phyloP scores from a whole-genome alignment of 2,888 invertebrate species.

The Tetragonisca angustula region DNA sequence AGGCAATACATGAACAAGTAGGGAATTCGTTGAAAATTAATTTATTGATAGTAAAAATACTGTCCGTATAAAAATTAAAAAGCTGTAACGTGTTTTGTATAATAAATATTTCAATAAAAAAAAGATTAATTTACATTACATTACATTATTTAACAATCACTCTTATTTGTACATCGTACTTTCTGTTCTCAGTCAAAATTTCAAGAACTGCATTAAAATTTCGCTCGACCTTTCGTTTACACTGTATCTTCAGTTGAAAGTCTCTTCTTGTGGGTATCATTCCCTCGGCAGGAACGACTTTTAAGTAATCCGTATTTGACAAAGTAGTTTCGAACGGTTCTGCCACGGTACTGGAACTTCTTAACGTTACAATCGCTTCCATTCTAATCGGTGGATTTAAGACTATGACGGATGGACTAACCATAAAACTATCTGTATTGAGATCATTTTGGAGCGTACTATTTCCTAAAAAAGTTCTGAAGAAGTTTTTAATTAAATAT shows the following conservation, averaged over 20 bases:
- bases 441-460: conserved; percentile 13
- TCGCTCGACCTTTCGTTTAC: conserved; percentile 69
- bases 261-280: conserved; percentile 75
- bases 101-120: conserved; percentile 54
- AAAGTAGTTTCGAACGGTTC: conserved; percentile 75
- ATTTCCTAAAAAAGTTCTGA: conserved; percentile 44
- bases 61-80: conserved; percentile 38
- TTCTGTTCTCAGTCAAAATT: conserved; percentile 75
- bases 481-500: background rate
- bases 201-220: conserved; percentile 70
- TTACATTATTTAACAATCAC: conserved; percentile 42
- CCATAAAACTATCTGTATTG: conserved; percentile 65
- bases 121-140: conserved; percentile 32
- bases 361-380: conserved; percentile 72
- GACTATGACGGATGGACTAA: conserved; percentile 66
- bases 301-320: conserved; percentile 69
- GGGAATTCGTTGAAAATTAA: conserved; percentile 20
- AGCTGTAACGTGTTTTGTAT: conserved; percentile 22
- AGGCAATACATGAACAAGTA: background rate
- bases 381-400: conserved; percentile 69
- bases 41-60: conserved; percentile 55
- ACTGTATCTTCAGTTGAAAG: conserved; percentile 74
- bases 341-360: conserved; percentile 69
- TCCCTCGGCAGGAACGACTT: conserved; percentile 74
- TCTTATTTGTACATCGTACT: conserved; percentile 67